phyloP scores from a whole-genome alignment of 2,113 vertebrate genomes.

The Hippopotamus amphibius region DNA sequence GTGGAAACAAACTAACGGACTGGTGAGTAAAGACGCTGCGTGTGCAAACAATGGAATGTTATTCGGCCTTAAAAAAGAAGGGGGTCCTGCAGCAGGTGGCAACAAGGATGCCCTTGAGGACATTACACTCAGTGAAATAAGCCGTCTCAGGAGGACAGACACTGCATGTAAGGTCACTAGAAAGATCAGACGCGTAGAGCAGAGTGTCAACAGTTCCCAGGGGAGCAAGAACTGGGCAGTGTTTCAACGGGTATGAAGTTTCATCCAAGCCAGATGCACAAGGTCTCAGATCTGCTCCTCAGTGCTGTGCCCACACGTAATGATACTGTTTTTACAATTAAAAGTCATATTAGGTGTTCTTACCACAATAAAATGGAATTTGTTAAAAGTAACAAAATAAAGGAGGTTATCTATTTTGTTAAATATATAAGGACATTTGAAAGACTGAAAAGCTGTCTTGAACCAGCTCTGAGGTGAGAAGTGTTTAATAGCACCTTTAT shows the following conservation, averaged over 20 bases:
- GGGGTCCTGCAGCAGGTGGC: background rate
- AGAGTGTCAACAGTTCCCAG: accelerated
- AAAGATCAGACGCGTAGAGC: accelerated
- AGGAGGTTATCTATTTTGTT: background rate
- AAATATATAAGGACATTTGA: background rate
- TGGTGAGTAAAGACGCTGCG: too few relatives aligned
- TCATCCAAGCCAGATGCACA: background rate
- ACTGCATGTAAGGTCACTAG: background rate
- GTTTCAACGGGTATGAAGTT: background rate
- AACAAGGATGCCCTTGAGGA: background rate
- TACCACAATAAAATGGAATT: background rate
- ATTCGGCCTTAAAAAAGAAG: background rate
- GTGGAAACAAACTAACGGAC: background rate
- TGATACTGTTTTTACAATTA: too few relatives aligned
- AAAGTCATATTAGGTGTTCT: background rate
- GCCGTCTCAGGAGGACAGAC: background rate
- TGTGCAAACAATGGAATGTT: background rate
- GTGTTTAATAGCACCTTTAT: background rate
- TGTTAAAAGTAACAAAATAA: background rate
- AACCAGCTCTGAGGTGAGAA: background rate
- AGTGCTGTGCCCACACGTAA: background rate
- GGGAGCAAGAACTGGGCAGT: background rate
- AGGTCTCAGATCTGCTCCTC: background rate
- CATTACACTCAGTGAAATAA: background rate
- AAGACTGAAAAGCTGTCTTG: background rate